Evolutionary conservation across 2,888 invertebrate genomes (phyloP).

Genomic region (Drosophila robusta): DNA sequence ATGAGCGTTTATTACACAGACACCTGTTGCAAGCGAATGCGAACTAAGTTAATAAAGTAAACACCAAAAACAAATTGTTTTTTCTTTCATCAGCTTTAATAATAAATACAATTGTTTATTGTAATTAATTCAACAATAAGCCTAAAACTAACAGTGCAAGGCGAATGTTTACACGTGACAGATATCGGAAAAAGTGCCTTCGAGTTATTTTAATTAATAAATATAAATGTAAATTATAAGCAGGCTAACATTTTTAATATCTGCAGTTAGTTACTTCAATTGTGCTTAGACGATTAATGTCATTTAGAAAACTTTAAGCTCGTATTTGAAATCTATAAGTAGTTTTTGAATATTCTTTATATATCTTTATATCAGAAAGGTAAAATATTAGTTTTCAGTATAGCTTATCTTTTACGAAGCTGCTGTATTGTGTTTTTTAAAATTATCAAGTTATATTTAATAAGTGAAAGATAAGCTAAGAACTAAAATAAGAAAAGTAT

Average conservation of each 20-base stretch:
- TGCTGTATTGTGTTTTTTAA: background rate
- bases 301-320: no score
- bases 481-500: no score
- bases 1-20: conserved; percentile 73
- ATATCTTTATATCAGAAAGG: no score
- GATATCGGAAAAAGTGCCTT: background rate
- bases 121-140: conserved; percentile 8
- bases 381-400: no score
- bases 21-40: conserved; percentile 75
- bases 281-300: no score
- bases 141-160: conserved; percentile 5
- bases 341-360: no score
- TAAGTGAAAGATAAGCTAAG: no score
- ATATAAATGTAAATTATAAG: background rate
- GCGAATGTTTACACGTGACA: background rate
- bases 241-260: background rate
- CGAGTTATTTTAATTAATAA: no score
- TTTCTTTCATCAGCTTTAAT: background rate
- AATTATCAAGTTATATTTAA: no score
- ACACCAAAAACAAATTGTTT: conserved; percentile 36
- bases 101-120: conserved; percentile 23
- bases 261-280: no score
- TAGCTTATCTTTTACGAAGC: background rate
- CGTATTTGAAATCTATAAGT: no score
- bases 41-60: conserved; percentile 71